These are phyloP conservation scores for Athripsodes cinereus DNA, from an alignment of 2,888 invertebrate species.

Conservation along the genomic window DNA sequence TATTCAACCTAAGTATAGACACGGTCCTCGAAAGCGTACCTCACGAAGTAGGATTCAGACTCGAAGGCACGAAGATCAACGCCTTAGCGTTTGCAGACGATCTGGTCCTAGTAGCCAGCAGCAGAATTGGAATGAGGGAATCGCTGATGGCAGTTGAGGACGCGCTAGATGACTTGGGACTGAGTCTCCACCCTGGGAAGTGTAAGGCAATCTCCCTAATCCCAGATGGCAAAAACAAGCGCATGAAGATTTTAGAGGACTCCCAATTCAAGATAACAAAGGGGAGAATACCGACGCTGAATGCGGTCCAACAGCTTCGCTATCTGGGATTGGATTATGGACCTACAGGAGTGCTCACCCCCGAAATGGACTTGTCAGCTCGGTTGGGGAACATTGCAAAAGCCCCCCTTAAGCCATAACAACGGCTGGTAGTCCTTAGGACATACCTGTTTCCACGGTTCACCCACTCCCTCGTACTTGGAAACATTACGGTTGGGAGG, in stretches of 20 bases:
- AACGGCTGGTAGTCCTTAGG: neutral
- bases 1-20: constrained; percentile 32
- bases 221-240: constrained; percentile 3
- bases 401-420: constrained; percentile 8
- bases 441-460: neutral
- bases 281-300: neutral
- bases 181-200: neutral
- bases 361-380: neutral
- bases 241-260: neutral
- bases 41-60: neutral
- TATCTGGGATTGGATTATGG: constrained; percentile 7
- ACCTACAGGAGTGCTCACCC: neutral
- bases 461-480: constrained; percentile 4
- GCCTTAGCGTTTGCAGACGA: neutral
- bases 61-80: neutral
- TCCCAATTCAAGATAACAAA: neutral
- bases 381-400: neutral
- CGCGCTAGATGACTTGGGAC: neutral
- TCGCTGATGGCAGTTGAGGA: neutral
- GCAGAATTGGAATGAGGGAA: neutral
- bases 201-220: neutral
- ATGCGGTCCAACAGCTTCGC: neutral
- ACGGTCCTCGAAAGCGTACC: neutral
- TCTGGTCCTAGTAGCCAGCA: neutral
- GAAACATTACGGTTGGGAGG: neutral